Evolutionary conservation across 2,888 invertebrate species (phyloP), one percentile per base, ranked within the genome.

Genomic region (Chrysolina haemoptera): DNA sequence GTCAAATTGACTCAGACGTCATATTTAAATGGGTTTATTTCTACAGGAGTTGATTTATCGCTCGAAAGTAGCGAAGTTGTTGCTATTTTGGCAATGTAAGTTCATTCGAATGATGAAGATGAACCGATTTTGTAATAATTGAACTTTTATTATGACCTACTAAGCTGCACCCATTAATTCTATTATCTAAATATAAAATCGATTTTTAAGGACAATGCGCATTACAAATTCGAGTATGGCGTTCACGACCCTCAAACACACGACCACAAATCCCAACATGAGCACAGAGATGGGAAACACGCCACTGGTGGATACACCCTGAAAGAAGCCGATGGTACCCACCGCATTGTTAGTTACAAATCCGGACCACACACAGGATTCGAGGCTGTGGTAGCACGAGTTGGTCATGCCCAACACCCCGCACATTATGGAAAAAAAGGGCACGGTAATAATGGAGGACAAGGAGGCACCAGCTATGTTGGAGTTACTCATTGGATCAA

Each of bases 241-340:
- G 87, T 88, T 20, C 81, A 84, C 68, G 88, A 88, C 76, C 84
- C 85, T 12, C 87, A 88, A 67, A 87, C 87, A 27, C 84, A 86
- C 35, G 88, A 88, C 78, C 80, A 83, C 69, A 86, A 88, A 77
- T 82, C 83, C 16, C 71, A 83, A 86, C 8, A 35, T 35, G 35
- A 35, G 35, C 35, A 35, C 35, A 35, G 35, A 40, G 83, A 87
- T 71, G 87, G 87, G 8, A 83, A 87, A 68, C 78, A 84, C 18
- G 87, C 87, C 40, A 84, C 85, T 70, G 87, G 87, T 35, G 82
- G 79, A 12, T 87, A 87, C 82, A 82, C 83, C 59, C 71, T 88
- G 18, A 82, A 86, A 48, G 87, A 88, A 78, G 84, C 87, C 35
- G 88, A 88, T 79, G 88, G 88, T 75, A 87, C 87, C 68, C 82